phyloP scores from a whole-genome alignment of 2,888 invertebrate species.

The Ischnus inquisitorius region DNA sequence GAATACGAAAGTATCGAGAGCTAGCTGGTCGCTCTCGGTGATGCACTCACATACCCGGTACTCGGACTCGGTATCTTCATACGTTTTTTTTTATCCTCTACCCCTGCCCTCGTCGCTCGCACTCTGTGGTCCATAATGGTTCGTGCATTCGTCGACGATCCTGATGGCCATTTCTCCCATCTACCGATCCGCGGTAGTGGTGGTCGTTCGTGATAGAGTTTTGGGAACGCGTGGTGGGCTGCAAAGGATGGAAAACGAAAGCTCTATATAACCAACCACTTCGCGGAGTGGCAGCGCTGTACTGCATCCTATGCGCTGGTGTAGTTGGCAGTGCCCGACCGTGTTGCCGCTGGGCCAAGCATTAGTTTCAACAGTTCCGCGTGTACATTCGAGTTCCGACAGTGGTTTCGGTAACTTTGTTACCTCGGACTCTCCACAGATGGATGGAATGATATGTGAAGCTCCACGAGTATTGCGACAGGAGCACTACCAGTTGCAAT shows the following conservation, averaged over 20 bases:
- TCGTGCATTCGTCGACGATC: constrained; percentile 18
- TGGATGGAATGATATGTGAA: constrained; percentile 53
- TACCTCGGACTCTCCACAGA: constrained; percentile 42
- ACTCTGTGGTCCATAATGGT: background rate
- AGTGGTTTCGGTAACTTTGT: constrained; percentile 53
- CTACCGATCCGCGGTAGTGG: background rate
- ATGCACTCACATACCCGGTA: constrained; percentile 37
- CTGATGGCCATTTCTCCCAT: constrained; percentile 20
- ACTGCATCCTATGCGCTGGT: constrained; percentile 2
- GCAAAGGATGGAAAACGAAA: constrained; percentile 14
- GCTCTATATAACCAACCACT: background rate
- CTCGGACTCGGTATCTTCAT: constrained; percentile 28
- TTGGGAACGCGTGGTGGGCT: background rate
- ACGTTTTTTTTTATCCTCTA: constrained; percentile 9
- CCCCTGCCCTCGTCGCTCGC: background rate
- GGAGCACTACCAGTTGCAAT: constrained; percentile 4
- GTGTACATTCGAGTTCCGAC: constrained; percentile 7
- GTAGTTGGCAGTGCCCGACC: background rate
- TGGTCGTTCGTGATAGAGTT: background rate
- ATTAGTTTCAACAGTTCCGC: constrained; percentile 22
- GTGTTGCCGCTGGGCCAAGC: background rate
- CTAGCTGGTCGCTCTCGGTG: background rate
- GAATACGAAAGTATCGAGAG: constrained; percentile 48
- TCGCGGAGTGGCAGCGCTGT: constrained; percentile 14
- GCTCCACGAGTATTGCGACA: background rate